Base-by-base conservation (phyloP, 1,140 invertebrate species). In the Daktulosphaira vitifoliae region DNA sequence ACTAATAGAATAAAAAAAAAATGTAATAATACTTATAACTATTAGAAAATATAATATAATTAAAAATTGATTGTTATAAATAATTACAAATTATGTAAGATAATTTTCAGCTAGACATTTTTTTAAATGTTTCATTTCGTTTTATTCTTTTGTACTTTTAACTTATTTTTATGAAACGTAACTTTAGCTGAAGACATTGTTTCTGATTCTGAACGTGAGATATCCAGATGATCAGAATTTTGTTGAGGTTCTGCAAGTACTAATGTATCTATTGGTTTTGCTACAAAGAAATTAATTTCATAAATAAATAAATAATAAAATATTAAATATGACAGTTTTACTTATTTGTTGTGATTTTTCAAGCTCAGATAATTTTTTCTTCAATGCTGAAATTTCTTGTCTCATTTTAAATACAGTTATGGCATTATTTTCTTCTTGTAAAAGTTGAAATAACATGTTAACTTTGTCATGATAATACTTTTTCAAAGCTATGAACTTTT, bases 351-450 rank as follows among this genome's bases (percentile, higher is more conserved):
- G 15, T 16, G 26, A 6, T 8, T 62, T 62, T 44, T 62, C 56
- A 7, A 62, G 22, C 20, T 62, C 42, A 8, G 15, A 20, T 29
- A 62, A 29, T 62, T 62, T 48, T n/a, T 62, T 62, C 29, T 62
- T 62, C 11, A 48, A 42, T 20, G 4, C 13, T 0, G 13, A 1
- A 3, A 62, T 62, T 29, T 62, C 56, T 48, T 62, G 42, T 46
- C 13, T 62, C 13, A 20, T 33, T 48, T 46, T 48, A 20, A 33
- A 48, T 13, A 33, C 44, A 48, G 25, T 33, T 33, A 62, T 20
- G 18, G 42, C 56, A 33, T 46, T 62, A 46, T 25, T 16, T 33
- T 62, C 56, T 48, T 62, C 56, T 62, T 46, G 42, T 16, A 62
- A 20, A 22, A 62, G 9, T 22, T 29, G n/a, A 6, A 62, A 48